phyloP scores from a whole-genome alignment of 2,888 invertebrate genomes.

The Dioctria rufipes region DNA sequence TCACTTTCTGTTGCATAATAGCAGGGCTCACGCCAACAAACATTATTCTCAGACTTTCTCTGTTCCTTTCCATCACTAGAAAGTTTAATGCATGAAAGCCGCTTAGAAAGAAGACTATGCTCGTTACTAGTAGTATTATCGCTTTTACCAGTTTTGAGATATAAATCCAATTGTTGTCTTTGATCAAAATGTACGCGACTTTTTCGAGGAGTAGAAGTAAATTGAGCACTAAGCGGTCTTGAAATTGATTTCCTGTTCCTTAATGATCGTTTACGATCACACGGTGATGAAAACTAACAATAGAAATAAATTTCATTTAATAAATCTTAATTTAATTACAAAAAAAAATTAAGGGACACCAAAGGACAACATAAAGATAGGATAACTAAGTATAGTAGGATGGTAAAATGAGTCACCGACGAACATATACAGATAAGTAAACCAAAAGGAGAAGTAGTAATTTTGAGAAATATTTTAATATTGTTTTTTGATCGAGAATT shows the following conservation, averaged over 20 bases:
- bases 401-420: neutral
- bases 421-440: neutral
- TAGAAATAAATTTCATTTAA: slow-evolving; percentile 6
- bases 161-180: slow-evolving; percentile 63
- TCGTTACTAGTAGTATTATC: slow-evolving; percentile 45
- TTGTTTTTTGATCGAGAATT: no score
- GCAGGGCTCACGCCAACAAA: slow-evolving; percentile 53
- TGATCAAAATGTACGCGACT: slow-evolving; percentile 65
- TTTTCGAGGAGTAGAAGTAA: slow-evolving; percentile 68
- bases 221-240: slow-evolving; percentile 31
- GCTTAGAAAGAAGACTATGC: neutral
- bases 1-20: slow-evolving; percentile 56
- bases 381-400: neutral
- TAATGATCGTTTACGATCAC: slow-evolving; percentile 7
- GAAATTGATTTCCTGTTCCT: slow-evolving; percentile 20
- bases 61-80: neutral
- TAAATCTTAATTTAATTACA: no score
- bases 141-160: slow-evolving; percentile 57
- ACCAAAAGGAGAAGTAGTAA: no score
- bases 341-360: neutral
- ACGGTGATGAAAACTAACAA: slow-evolving; percentile 24
- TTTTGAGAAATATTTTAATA: no score
- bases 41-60: slow-evolving; percentile 13
- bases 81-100: neutral
- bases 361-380: neutral